Evolutionary conservation across 2,113 vertebrate genomes (phyloP).

Genomic region (Enhydra lutris): DNA sequence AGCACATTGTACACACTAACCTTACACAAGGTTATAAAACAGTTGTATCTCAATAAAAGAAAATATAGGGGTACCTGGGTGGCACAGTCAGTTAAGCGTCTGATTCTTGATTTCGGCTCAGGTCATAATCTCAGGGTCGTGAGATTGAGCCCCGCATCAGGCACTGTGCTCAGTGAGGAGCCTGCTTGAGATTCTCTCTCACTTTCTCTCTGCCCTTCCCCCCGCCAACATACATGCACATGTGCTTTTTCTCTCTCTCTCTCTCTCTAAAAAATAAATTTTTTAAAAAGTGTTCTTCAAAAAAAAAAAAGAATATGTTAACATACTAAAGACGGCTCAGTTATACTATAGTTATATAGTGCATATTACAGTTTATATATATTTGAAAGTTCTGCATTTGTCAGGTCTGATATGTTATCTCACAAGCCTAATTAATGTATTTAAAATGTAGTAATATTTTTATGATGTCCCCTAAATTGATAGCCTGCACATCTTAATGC

Average conservation of each 20-base stretch:
- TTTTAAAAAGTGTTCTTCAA: neutral
- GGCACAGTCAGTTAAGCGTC: neutral
- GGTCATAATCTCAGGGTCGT: neutral
- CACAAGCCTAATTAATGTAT: neutral
- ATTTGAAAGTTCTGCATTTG: neutral
- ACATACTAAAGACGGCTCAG: neutral
- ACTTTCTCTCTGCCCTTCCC: neutral
- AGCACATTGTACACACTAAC: neutral
- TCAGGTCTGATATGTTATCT: neutral
- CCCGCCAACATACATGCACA: neutral
- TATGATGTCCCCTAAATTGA: conserved; percentile 68
- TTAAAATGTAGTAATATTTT: conserved; percentile 59
- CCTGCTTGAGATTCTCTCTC: neutral
- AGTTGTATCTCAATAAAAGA: neutral
- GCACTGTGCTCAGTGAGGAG: neutral
- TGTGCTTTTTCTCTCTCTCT: neutral
- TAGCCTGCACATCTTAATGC: conserved; percentile 69
- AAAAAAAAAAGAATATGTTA: neutral
- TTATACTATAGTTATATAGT: neutral
- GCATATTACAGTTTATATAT: neutral
- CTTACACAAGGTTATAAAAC: neutral
- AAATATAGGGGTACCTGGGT: neutral
- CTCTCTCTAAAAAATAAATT: neutral
- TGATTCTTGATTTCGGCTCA: neutral
- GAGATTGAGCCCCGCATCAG: neutral